A percentile compares a stretch with the other conserved stretches of the same genome.
Evolutionary conservation across 2,888 invertebrate genomes (phyloP).

Genomic region (Danaus chrysippus): DNA sequence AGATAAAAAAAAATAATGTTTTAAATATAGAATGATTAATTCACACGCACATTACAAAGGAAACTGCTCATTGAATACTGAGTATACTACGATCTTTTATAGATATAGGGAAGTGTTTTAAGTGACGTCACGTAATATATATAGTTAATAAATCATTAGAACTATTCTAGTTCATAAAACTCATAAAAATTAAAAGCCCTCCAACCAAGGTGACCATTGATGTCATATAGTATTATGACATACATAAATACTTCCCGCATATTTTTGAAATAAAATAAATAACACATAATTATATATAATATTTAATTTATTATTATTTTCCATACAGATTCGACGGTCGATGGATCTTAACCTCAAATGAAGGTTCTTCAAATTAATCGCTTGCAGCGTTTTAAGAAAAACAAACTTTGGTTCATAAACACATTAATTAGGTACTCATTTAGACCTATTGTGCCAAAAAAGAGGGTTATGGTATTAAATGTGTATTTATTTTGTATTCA

Average conservation of each 20-base stretch:
- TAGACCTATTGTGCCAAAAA: no score
- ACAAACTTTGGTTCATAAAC: no score
- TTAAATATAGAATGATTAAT: constrained; percentile 17
- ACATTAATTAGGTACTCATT: no score
- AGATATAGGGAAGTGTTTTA: constrained; percentile 62
- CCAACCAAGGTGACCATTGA: no score
- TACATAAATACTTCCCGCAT: no score
- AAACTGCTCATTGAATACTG: constrained; percentile 34
- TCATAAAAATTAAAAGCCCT: no score
- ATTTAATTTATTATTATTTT: constrained; percentile 2
- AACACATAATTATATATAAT: background rate
- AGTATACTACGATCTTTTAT: constrained; percentile 48
- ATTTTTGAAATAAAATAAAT: no score
- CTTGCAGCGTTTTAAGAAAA: background rate
- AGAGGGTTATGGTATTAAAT: no score
- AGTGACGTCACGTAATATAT: constrained; percentile 39
- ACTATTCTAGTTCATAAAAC: constrained; percentile 1
- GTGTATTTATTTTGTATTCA: no score
- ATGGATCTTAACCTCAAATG: constrained; percentile 7
- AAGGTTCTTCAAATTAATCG: background rate
- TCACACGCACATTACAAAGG: constrained; percentile 47
- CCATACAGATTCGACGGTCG: background rate
- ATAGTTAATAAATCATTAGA: constrained; percentile 26
- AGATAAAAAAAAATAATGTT: constrained; percentile 21
- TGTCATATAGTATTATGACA: no score